These are phyloP conservation scores for Opisthocomus hoazin DNA, from an alignment of 2,113 vertebrate species.

Conservation along the genomic window DNA sequence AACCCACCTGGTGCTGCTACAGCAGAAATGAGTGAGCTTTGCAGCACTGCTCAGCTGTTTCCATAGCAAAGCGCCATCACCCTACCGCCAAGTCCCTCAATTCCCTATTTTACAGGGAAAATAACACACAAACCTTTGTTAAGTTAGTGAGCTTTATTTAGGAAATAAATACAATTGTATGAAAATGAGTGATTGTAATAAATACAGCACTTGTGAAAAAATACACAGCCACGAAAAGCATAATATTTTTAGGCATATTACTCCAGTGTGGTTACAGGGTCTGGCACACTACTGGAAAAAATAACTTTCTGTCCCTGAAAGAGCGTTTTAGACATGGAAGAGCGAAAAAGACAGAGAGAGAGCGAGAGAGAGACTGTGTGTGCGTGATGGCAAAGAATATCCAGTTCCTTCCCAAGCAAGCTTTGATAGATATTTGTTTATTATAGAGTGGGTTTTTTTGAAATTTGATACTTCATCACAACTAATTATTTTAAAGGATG, in stretches of 20 bases:
- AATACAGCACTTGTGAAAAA: constrained; percentile 6
- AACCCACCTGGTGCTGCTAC: neutral
- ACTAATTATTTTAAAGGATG: neutral
- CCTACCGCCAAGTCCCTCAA: neutral
- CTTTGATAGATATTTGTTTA: neutral
- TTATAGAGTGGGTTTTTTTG: neutral
- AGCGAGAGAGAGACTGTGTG: neutral
- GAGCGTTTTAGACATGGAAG: neutral
- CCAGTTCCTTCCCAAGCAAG: neutral
- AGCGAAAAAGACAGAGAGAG: neutral
- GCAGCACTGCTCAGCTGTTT: neutral
- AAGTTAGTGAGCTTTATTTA: neutral
- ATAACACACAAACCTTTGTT: neutral
- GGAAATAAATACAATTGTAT: constrained; percentile 23
- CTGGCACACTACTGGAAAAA: neutral
- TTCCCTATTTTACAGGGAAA: neutral
- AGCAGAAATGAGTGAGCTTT: accelerated
- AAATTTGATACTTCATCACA: neutral
- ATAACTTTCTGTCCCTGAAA: neutral
- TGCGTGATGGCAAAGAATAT: neutral
- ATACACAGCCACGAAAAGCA: neutral
- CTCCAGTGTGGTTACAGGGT: neutral
- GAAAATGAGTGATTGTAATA: constrained; percentile 7
- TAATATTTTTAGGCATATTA: neutral
- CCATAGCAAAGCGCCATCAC: accelerated